These are phyloP conservation scores for Liolophura sinensis DNA, from an alignment of 1,140 invertebrate genomes.

Conservation along the genomic window DNA sequence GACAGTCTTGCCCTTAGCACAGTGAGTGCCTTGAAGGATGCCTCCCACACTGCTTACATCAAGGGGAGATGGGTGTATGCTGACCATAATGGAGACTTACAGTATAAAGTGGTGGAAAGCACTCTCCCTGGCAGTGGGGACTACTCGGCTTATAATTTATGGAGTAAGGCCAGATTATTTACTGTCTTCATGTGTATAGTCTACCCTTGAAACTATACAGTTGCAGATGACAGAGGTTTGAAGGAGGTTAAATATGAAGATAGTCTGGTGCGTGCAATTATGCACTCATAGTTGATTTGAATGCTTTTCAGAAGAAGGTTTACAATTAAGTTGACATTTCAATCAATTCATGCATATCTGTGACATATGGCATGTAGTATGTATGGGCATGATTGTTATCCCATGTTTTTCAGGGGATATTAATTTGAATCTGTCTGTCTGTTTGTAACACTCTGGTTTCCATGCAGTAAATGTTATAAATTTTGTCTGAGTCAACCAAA, in stretches of 20 bases:
- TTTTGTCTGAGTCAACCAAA: no score
- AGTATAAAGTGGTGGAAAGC: conserved; percentile 75
- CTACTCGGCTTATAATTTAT: conserved; percentile 75
- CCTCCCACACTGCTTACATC: conserved; percentile 74
- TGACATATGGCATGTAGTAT: no score
- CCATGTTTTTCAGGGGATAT: no score
- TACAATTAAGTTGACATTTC: no score
- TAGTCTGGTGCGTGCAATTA: not conserved
- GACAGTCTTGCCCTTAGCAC: conserved; percentile 63
- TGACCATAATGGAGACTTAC: conserved; percentile 67
- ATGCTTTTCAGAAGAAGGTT: not conserved
- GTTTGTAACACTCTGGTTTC: no score
- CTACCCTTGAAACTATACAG: not conserved
- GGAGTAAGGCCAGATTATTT: conserved; percentile 61
- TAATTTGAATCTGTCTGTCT: no score
- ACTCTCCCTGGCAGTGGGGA: conserved; percentile 76
- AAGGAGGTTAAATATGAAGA: not conserved
- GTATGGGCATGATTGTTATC: no score
- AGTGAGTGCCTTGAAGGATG: conserved; percentile 74
- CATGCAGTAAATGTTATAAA: no score
- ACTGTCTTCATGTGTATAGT: not conserved
- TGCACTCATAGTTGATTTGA: not conserved
- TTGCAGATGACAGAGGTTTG: not conserved
- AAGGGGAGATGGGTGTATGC: conserved; percentile 73
- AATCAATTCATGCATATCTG: no score